Percentiles rank a stretch among this genome's conserved stretches.
Conservation (phyloP, 2,797 vertebrate genomes). For the Gymnodraco acuticeps region DNA sequence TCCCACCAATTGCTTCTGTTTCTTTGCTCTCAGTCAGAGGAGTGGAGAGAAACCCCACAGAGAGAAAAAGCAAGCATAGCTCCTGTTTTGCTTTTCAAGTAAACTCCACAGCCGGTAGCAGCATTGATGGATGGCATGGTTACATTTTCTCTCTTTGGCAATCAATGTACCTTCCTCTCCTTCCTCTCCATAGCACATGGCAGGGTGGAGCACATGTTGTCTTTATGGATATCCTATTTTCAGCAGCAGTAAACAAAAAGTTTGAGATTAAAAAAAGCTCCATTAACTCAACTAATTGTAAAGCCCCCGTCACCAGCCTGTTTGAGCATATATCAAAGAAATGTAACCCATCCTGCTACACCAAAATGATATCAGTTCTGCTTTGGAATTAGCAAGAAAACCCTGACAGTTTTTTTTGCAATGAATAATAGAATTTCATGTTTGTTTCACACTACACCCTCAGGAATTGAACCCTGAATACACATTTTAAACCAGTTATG, state of each 20-base stretch:
- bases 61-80: slow-evolving; percentile 53
- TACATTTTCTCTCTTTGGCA: slow-evolving; percentile 59
- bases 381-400: slow-evolving; percentile 49
- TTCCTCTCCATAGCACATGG: not conserved
- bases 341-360: slow-evolving; percentile 4
- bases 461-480: slow-evolving; percentile 67
- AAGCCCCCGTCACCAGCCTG: slow-evolving; percentile 5
- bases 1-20: slow-evolving; percentile 46
- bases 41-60: slow-evolving; percentile 49
- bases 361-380: slow-evolving; percentile 38
- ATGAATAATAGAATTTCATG: slow-evolving; percentile 73
- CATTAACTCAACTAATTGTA: slow-evolving; percentile 6
- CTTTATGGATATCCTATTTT: slow-evolving; percentile 1
- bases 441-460: slow-evolving; percentile 69
- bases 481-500: slow-evolving; percentile 59
- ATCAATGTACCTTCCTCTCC: slow-evolving; percentile 47
- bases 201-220: slow-evolving; percentile 12
- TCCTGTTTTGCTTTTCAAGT: slow-evolving; percentile 61
- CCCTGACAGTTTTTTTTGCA: slow-evolving; percentile 58
- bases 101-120: slow-evolving; percentile 56
- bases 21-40: slow-evolving; percentile 49
- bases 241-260: slow-evolving; percentile 16
- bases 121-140: slow-evolving; percentile 67
- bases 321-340: slow-evolving; percentile 6
- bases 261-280: slow-evolving; percentile 6